A percentile compares a stretch with the other conserved stretches of the same genome.
Conservation (phyloP, 2,888 invertebrate genomes). For the Drosophila anceps region DNA sequence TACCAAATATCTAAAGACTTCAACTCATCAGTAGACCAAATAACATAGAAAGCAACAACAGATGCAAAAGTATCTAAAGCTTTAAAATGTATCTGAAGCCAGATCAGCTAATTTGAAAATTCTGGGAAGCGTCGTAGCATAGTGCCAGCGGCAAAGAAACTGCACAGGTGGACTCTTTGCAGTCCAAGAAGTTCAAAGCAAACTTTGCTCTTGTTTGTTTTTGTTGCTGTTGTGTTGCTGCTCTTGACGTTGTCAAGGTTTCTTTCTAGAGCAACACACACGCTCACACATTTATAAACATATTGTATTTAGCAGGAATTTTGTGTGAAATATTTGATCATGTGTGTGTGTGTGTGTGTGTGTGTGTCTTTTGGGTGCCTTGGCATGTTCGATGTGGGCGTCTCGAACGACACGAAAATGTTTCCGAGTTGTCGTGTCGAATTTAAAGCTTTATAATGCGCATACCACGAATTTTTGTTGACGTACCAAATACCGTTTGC, state of each 20-base stretch:
- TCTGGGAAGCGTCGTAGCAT: conserved; percentile 66
- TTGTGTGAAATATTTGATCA: conserved; percentile 54
- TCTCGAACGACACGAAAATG: conserved; percentile 66
- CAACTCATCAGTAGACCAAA: not conserved
- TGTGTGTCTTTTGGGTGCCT: conserved; percentile 29
- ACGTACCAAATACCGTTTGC: conserved; percentile 80
- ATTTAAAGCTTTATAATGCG: conserved; percentile 78
- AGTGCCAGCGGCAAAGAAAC: conserved; percentile 59
- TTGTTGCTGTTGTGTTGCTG: conserved; percentile 46
- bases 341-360: conserved; percentile 14
- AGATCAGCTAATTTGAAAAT: conserved; percentile 36
- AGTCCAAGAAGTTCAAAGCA: conserved; percentile 60
- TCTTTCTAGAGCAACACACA: conserved; percentile 49
- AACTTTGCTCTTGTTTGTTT: conserved; percentile 55
- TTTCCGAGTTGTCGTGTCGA: conserved; percentile 81
- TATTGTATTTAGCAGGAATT: conserved; percentile 69
- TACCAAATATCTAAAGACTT: not conserved
- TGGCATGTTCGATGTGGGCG: conserved; percentile 71
- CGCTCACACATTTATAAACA: not conserved
- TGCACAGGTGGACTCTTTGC: conserved; percentile 80
- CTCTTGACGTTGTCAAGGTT: conserved; percentile 78
- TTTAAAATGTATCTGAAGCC: not conserved
- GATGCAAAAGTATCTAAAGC: conserved; percentile 1
- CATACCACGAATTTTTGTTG: conserved; percentile 82
- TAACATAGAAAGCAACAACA: not conserved